These are phyloP conservation scores for Hydrotaea cyrtoneurina DNA, from an alignment of 2,888 invertebrate species.

Conservation along the genomic window DNA sequence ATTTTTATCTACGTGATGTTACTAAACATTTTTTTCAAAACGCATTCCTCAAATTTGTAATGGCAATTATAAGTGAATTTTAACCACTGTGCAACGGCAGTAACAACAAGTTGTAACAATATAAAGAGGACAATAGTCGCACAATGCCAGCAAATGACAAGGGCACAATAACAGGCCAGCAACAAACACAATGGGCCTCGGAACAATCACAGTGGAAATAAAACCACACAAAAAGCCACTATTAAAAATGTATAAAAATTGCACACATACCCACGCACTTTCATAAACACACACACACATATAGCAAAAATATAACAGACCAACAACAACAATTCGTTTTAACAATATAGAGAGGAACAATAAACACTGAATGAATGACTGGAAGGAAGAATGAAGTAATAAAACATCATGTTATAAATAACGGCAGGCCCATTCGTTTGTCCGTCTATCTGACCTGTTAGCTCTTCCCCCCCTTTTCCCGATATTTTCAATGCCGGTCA, in stretches of 20 bases:
- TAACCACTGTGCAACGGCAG: background rate
- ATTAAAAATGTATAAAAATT: slow-evolving; percentile 29
- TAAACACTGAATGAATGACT: slow-evolving; percentile 11
- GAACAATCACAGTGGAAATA: slow-evolving; percentile 31
- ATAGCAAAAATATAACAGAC: too few relatives aligned
- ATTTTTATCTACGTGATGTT: too few relatives aligned
- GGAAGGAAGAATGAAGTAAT: slow-evolving; percentile 5
- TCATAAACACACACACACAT: background rate
- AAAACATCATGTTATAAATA: slow-evolving; percentile 25
- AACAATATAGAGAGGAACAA: slow-evolving; percentile 25
- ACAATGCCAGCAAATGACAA: slow-evolving; percentile 32
- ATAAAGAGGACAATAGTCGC: slow-evolving; percentile 18
- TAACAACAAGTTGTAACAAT: slow-evolving; percentile 28
- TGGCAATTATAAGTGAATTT: too few relatives aligned
- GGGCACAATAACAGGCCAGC: slow-evolving; percentile 37
- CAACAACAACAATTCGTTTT: slow-evolving; percentile 6
- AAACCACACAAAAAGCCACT: slow-evolving; percentile 36
- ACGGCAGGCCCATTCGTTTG: background rate
- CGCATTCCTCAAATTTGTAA: too few relatives aligned
- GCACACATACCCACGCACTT: background rate
- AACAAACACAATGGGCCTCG: background rate
- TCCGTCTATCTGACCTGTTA: background rate
- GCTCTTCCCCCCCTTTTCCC: background rate
- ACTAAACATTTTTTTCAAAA: too few relatives aligned
- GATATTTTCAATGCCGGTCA: background rate